phyloP scores from a whole-genome alignment of 1,140 invertebrate genomes.

The Rhopalosiphum maidis region DNA sequence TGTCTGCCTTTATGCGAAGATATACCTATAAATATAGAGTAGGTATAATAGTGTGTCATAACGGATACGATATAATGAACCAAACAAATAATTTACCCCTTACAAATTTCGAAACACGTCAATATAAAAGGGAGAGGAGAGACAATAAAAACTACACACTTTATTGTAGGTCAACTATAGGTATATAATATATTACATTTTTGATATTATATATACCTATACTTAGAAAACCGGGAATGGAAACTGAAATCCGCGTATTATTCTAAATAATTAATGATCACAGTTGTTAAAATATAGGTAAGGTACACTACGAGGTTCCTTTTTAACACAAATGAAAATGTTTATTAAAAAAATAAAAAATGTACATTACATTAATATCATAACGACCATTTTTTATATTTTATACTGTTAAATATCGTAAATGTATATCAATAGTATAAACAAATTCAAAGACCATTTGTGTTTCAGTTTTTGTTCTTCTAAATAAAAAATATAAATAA shows the following conservation, averaged over 20 bases:
- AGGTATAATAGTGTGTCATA: neutral
- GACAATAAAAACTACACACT: neutral
- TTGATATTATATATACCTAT: neutral
- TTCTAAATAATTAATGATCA: slow-evolving; percentile 31
- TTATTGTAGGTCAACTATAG: neutral
- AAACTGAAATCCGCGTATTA: neutral
- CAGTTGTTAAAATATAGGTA: neutral
- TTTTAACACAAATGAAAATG: neutral
- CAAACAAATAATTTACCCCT: slow-evolving; percentile 44
- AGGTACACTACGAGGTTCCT: neutral
- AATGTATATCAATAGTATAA: slow-evolving; percentile 16
- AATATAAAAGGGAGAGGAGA: neutral
- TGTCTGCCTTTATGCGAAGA: slow-evolving; percentile 17
- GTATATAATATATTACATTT: neutral
- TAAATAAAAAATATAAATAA: slow-evolving; percentile 34
- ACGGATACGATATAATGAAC: slow-evolving; percentile 48
- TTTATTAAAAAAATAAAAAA: slow-evolving; percentile 43
- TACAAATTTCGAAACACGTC: slow-evolving; percentile 24
- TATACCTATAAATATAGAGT: neutral
- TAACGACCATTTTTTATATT: slow-evolving; percentile 22
- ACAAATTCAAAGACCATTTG: slow-evolving; percentile 45
- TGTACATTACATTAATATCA: slow-evolving; percentile 6
- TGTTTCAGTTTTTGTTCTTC: slow-evolving; percentile 44
- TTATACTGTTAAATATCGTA: slow-evolving; percentile 23
- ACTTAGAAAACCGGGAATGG: neutral